Conservation (phyloP, 2,113 vertebrate genomes). For the Columba livia region DNA sequence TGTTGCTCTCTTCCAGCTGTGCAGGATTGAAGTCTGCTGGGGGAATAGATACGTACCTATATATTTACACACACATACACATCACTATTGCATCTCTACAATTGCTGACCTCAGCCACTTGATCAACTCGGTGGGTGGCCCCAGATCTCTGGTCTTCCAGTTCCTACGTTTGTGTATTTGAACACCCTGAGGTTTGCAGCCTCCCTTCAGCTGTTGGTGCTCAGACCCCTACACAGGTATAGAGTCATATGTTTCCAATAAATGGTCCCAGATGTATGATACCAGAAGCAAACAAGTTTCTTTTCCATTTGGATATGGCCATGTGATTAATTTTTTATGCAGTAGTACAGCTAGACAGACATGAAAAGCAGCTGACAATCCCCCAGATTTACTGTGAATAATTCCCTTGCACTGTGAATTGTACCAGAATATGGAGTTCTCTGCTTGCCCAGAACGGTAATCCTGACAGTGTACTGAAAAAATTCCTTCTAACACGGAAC, state of each 20-base stretch:
- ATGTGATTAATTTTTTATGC: not conserved
- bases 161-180: not conserved
- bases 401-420: not conserved
- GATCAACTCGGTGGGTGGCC: not conserved
- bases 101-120: not conserved
- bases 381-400: not conserved
- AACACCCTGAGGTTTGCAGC: not conserved
- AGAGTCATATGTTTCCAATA: not conserved
- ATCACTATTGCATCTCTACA: not conserved
- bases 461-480: not conserved
- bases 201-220: not conserved
- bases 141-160: not conserved
- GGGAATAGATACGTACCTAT: not conserved
- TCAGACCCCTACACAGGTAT: not conserved
- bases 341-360: not conserved
- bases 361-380: not conserved
- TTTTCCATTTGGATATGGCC: not conserved
- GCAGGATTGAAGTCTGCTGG: not conserved
- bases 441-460: not conserved
- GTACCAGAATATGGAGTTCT: not conserved
- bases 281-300: not conserved
- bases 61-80: not conserved
- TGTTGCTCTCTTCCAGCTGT: not conserved
- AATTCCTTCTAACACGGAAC: not conserved
- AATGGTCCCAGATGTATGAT: not conserved